Percentiles rank a stretch among this genome's conserved stretches.
phyloP scores from a whole-genome alignment of 2,113 vertebrate species.

The Dolichallabes microphthalmus region DNA sequence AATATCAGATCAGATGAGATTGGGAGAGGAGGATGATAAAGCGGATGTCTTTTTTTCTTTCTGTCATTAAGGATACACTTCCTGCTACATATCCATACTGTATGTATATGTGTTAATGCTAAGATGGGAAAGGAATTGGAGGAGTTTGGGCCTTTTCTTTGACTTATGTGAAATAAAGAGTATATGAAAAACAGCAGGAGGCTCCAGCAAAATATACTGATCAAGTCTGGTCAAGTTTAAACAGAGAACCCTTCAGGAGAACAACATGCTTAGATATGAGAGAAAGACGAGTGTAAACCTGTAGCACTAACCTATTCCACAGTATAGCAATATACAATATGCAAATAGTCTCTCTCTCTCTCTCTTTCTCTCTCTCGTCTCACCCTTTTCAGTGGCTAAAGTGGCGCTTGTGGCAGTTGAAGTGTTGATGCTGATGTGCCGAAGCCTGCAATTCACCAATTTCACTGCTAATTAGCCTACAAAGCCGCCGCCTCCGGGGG shows the following conservation, averaged over 20 bases:
- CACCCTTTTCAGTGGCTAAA: constrained; percentile 73
- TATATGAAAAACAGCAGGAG: background rate
- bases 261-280: constrained; percentile 27
- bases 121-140: background rate
- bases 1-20: constrained; percentile 75
- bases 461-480: constrained; percentile 80
- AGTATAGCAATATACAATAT: constrained; percentile 7
- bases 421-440: constrained; percentile 76
- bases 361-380: constrained; percentile 24
- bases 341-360: background rate
- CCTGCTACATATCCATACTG: background rate
- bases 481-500: constrained; percentile 67
- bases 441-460: constrained; percentile 81
- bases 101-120: background rate
- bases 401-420: constrained; percentile 75
- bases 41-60: constrained; percentile 68
- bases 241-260: background rate
- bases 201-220: background rate
- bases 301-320: constrained; percentile 8
- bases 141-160: background rate
- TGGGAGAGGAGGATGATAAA: constrained; percentile 67
- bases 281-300: constrained; percentile 27
- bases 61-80: background rate
- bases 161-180: background rate
- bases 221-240: background rate